These are phyloP conservation scores for Notamacropus eugenii DNA, from an alignment of 2,797 vertebrate genomes.

Conservation along the genomic window DNA sequence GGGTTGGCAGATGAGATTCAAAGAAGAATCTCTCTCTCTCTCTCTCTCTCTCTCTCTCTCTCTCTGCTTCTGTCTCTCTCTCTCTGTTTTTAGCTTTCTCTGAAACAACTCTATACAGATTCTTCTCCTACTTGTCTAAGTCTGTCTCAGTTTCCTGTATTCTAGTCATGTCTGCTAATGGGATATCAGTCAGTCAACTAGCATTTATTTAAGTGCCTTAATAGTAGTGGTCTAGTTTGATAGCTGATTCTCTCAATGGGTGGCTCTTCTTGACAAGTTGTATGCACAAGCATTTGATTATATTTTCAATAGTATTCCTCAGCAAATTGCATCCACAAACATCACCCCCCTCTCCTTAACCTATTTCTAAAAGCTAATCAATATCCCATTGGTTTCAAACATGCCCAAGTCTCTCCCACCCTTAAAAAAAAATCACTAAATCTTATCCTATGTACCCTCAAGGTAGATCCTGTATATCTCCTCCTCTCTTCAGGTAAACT, in stretches of 20 bases:
- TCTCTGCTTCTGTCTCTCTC: too few relatives aligned
- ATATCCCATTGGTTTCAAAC: not conserved
- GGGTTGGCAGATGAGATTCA: not conserved
- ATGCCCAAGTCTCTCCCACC: not conserved
- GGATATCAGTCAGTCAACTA: not conserved
- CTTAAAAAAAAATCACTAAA: not conserved
- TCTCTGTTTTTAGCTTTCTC: not conserved
- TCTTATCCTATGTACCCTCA: not conserved
- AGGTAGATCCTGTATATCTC: not conserved
- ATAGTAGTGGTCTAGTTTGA: not conserved
- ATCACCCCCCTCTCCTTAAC: not conserved
- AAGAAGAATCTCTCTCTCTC: too few relatives aligned
- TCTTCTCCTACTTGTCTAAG: not conserved
- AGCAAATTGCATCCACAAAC: not conserved
- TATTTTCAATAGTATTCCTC: not conserved
- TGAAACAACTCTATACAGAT: not conserved
- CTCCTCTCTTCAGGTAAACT: not conserved
- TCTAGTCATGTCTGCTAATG: not conserved
- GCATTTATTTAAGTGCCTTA: not conserved
- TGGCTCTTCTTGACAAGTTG: not conserved
- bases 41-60: too few relatives aligned
- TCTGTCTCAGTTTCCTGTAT: not conserved
- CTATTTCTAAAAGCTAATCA: not conserved
- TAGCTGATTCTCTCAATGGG: not conserved
- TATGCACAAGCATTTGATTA: not conserved